Conservation (phyloP, 2,888 invertebrate genomes). For the Papilio gigon region DNA sequence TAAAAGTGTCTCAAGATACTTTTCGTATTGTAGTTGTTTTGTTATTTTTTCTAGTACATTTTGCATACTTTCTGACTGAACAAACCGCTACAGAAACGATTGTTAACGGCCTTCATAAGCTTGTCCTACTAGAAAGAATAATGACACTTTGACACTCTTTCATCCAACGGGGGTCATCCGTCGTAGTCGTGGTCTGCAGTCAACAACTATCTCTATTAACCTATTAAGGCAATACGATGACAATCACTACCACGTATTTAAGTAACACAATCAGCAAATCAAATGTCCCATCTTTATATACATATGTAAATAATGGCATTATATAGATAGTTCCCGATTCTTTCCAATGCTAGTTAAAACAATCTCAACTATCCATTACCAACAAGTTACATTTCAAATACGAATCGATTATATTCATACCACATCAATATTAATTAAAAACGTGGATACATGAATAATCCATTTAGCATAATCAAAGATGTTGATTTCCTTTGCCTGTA, state of each 20-base stretch:
- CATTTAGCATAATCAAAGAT: constrained; percentile 8
- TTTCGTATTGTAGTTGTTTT: too few species aligned
- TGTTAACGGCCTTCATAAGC: too few species aligned
- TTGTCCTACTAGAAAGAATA: too few species aligned
- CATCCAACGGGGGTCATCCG: too few species aligned
- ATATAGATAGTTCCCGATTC: not conserved
- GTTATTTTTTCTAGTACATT: too few species aligned
- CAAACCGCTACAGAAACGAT: too few species aligned
- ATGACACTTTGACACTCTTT: not conserved
- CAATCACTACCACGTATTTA: not conserved
- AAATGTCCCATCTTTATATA: not conserved
- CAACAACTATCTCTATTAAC: constrained; percentile 1
- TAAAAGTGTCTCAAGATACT: too few species aligned
- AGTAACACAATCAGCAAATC: not conserved
- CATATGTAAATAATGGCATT: not conserved
- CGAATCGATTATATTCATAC: not conserved
- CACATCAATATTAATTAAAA: not conserved
- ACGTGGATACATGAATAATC: not conserved
- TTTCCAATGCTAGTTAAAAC: not conserved
- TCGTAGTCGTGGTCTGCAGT: not conserved
- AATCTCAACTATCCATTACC: not conserved
- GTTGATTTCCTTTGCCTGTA: constrained; percentile 8
- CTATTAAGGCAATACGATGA: not conserved
- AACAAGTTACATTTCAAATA: not conserved
- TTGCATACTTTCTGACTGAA: too few species aligned